Evolutionary conservation across 2,797 vertebrate species (phyloP), one percentile per base, ranked within the genome.

Genomic region (Gobio occitaniae): DNA sequence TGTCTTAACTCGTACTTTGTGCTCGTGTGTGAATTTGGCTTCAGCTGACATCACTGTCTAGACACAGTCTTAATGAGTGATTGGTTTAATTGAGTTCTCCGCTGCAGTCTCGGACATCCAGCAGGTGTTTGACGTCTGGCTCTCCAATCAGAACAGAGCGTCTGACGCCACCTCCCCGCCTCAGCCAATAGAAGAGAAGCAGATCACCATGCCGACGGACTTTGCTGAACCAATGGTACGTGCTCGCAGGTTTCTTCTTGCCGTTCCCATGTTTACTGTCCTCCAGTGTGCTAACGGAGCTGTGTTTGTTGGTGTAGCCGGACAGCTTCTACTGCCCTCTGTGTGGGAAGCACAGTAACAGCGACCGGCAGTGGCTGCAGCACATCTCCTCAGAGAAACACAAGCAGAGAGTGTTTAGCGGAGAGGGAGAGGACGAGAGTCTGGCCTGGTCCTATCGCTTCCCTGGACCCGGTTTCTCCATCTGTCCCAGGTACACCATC

Each of bases 361-460:
- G 98, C 59, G 96, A 98, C 93, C 96, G 97, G n/a, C 98, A 99
- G 92, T 99, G 98, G 98, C 96, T 97, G 92, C 96, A 96, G 91
- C 98, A 99, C 91, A 97, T 99, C 93, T 96, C 97, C 87, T 95
- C 97, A 0, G 97, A 98, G 93, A 98, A 97, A 87, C 98, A 99
- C 95, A 99, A 99, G 90, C 97, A 99, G 89, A 94, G 97, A 41
- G 96, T 99, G 88, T 97, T 99, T 93, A 97, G 96, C 94, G 97
- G 1, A 4, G 95, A 94, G 70, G 94, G 93, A 8, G 95, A 96
- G 78, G 95, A 95, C 0, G 96, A 98, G 91, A 96, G 94, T 41
- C 96, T 98, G 17, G 92, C 93, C 86, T 99, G 98, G 98, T 95
- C 87, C 86, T 95, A 96, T 91, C 97, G 98, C 77, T 99, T 99